phyloP scores from a whole-genome alignment of 2,797 vertebrate genomes.

The Helicolenus hilgendorfi region DNA sequence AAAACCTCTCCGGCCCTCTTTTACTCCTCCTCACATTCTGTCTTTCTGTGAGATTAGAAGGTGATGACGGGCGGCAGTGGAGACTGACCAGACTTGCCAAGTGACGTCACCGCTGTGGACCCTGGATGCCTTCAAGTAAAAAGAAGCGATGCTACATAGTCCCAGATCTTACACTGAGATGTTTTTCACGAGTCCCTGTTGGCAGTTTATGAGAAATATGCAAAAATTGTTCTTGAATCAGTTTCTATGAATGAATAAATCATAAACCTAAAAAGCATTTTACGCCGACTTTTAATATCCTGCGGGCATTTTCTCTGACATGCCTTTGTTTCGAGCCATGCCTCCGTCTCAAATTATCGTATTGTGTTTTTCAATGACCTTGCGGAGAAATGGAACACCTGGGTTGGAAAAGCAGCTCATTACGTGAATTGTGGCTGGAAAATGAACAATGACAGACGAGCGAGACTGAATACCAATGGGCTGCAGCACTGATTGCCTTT shows the following conservation, averaged over 20 bases:
- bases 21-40: constrained; percentile 61
- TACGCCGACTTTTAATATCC: constrained; percentile 65
- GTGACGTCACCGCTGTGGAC: constrained; percentile 68
- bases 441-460: constrained; percentile 83
- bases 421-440: constrained; percentile 75
- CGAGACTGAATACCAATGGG: constrained; percentile 78
- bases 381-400: constrained; percentile 83
- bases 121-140: constrained; percentile 38
- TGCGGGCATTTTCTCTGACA: constrained; percentile 66
- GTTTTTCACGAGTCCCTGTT: constrained; percentile 3
- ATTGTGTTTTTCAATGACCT: constrained; percentile 83
- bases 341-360: constrained; percentile 71
- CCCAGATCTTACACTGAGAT: not conserved
- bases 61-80: constrained; percentile 68
- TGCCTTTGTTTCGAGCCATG: constrained; percentile 68
- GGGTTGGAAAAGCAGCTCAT: constrained; percentile 82
- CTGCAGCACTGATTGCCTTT: constrained; percentile 72
- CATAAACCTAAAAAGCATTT: constrained; percentile 61
- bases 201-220: constrained; percentile 43
- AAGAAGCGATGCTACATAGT: not conserved
- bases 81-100: constrained; percentile 70
- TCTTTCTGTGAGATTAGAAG: constrained; percentile 76
- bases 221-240: constrained; percentile 39
- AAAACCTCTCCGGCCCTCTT: constrained; percentile 55
- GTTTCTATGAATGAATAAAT: constrained; percentile 70